These are phyloP conservation scores for Dioctria rufipes DNA, from an alignment of 2,888 invertebrate species.

Conservation along the genomic window DNA sequence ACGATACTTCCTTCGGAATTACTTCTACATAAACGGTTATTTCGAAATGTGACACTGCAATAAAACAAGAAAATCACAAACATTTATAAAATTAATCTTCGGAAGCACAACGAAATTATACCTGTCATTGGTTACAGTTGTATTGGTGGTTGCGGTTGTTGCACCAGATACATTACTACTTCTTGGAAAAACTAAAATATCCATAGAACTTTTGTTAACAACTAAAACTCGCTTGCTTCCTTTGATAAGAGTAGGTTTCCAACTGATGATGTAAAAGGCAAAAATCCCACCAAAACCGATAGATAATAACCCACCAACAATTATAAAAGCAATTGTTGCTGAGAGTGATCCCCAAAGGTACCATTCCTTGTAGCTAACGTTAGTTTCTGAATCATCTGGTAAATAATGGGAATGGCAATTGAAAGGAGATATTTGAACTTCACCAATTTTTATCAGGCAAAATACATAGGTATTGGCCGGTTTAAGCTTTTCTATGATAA, in stretches of 20 bases:
- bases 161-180: conserved; percentile 17
- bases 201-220: conserved; percentile 73
- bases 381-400: background rate
- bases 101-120: background rate
- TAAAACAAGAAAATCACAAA: background rate
- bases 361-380: conserved; percentile 32
- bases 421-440: conserved; percentile 63
- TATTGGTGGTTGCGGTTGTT: background rate
- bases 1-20: conserved; percentile 31
- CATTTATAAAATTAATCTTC: background rate
- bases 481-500: conserved; percentile 63
- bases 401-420: conserved; percentile 65
- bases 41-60: background rate
- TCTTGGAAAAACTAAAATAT: conserved; percentile 73
- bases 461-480: conserved; percentile 66
- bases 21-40: conserved; percentile 4
- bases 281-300: conserved; percentile 68
- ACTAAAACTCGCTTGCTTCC: conserved; percentile 76
- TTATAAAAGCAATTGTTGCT: conserved; percentile 57
- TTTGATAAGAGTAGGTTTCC: conserved; percentile 73
- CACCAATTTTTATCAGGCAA: conserved; percentile 65
- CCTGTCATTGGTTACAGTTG: conserved; percentile 24
- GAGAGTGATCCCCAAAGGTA: background rate
- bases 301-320: conserved; percentile 62
- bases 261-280: conserved; percentile 73